phyloP scores from a whole-genome alignment of 2,797 vertebrate genomes.

The Halcyon chelicuti region DNA sequence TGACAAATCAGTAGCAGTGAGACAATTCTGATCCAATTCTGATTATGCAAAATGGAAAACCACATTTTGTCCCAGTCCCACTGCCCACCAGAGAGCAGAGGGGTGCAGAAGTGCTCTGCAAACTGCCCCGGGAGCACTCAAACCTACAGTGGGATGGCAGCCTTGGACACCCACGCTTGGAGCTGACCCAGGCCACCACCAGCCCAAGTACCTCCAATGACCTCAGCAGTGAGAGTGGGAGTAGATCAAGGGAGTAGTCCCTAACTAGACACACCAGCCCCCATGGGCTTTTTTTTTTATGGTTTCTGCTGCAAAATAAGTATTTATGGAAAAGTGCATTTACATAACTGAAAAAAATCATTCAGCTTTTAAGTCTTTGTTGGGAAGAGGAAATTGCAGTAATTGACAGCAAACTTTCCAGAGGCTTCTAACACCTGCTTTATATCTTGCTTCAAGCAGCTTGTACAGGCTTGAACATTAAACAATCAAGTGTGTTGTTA shows the following conservation, averaged over 20 bases:
- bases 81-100: not conserved
- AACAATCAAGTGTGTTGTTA: not conserved
- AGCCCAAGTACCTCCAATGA: fast-evolving
- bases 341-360: not conserved
- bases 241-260: not conserved
- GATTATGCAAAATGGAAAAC: not conserved
- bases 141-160: not conserved
- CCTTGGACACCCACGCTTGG: not conserved
- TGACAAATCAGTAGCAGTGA: not conserved
- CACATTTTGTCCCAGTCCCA: not conserved
- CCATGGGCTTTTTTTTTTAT: not conserved
- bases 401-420: constrained; percentile 12
- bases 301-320: not conserved
- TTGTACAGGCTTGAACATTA: not conserved
- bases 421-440: constrained; percentile 2
- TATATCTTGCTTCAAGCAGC: not conserved
- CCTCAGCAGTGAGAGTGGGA: fast-evolving
- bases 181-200: not conserved
- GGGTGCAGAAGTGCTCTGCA: not conserved
- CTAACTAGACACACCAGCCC: not conserved
- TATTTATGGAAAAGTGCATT: not conserved
- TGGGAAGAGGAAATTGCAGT: not conserved
- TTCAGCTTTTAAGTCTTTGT: not conserved
- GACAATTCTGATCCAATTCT: not conserved
- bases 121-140: fast-evolving